These are phyloP conservation scores for Pollenia angustigena DNA, from an alignment of 2,888 invertebrate species.

Conservation along the genomic window DNA sequence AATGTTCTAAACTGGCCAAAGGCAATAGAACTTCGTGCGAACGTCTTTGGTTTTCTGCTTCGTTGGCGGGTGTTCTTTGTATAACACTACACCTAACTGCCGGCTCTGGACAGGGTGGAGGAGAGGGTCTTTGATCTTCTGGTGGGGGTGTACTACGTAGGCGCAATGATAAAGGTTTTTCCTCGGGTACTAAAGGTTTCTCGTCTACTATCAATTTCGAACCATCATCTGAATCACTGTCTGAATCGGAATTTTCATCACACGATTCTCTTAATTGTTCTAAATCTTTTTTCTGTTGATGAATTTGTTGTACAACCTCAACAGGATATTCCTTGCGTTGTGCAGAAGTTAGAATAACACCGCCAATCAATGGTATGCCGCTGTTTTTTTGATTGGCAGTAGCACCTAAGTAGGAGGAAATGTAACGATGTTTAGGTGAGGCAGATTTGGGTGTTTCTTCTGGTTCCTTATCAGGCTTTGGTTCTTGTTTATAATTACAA, in stretches of 20 bases:
- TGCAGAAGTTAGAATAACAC: conserved; percentile 91
- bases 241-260: conserved; percentile 73
- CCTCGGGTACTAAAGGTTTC: conserved; percentile 87
- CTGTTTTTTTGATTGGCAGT: not conserved
- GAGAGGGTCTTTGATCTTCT: conserved; percentile 84
- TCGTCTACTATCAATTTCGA: conserved; percentile 87
- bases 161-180: conserved; percentile 87
- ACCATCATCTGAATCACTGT: conserved; percentile 84
- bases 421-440: conserved; percentile 86
- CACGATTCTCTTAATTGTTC: conserved; percentile 43
- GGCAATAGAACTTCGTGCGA: conserved; percentile 85
- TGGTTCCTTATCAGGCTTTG: conserved; percentile 63
- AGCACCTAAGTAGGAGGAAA: conserved; percentile 92
- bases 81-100: conserved; percentile 92
- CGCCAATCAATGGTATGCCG: conserved; percentile 91
- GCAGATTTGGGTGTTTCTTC: conserved; percentile 66
- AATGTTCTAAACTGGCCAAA: conserved; percentile 83
- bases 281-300: conserved; percentile 50
- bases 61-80: conserved; percentile 89
- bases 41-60: conserved; percentile 74
- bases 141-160: conserved; percentile 85
- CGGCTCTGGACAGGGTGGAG: conserved; percentile 88
- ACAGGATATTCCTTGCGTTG: conserved; percentile 91
- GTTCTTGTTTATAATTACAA: conserved; percentile 73
- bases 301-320: conserved; percentile 76